These are phyloP conservation scores for Cetonia aurata DNA, from an alignment of 2,888 invertebrate genomes.

Conservation along the genomic window DNA sequence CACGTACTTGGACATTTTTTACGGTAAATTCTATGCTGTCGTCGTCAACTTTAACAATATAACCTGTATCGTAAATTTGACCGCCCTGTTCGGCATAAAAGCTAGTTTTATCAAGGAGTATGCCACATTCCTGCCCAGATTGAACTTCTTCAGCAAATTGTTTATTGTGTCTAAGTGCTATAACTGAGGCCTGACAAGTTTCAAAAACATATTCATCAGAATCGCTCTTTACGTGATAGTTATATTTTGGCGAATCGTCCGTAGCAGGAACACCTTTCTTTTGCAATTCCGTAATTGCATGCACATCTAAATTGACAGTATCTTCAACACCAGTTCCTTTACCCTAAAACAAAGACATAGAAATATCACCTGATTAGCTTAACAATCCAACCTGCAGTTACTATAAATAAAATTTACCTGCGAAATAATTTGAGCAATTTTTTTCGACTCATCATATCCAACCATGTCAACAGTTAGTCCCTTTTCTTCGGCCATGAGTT, in stretches of 20 bases:
- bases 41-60: constrained; percentile 83
- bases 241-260: constrained; percentile 93
- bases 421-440: constrained; percentile 88
- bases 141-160: constrained; percentile 86
- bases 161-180: constrained; percentile 85
- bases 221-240: constrained; percentile 78
- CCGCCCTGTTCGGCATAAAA: constrained; percentile 99
- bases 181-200: constrained; percentile 79
- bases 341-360: constrained; percentile 66
- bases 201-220: constrained; percentile 82
- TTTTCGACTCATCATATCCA: constrained; percentile 93
- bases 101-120: constrained; percentile 90
- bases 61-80: constrained; percentile 97
- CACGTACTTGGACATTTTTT: constrained; percentile 93
- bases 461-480: constrained; percentile 88
- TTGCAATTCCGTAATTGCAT: constrained; percentile 93
- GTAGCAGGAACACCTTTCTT: constrained; percentile 81
- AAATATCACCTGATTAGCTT: background rate
- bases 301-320: constrained; percentile 91
- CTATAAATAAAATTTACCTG: constrained; percentile 68
- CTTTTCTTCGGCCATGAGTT: constrained; percentile 97
- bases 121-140: constrained; percentile 90
- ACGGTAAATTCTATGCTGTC: constrained; percentile 93
- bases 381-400: background rate
- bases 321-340: constrained; percentile 85